Base-by-base conservation (phyloP, 2,113 vertebrate genomes). In the Murina feae region DNA sequence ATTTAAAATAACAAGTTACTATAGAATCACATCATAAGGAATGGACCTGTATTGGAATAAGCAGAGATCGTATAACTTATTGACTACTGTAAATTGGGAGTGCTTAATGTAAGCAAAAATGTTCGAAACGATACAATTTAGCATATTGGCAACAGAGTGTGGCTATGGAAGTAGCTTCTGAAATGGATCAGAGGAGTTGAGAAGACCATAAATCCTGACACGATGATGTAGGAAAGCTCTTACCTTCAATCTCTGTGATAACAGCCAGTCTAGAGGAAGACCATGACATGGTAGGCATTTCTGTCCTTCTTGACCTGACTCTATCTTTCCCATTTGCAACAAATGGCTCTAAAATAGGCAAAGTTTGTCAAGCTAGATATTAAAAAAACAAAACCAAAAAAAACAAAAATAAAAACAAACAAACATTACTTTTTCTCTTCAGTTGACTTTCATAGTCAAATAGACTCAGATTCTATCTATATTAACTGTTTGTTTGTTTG, bases 181-280 rank as follows among this genome's bases (percentile, higher is more conserved):
- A 86, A 72, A 49, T 8, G 16, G n/a, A 47, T 25, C 20, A 21
- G 55, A 85, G 16, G 9, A 55, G 2, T 42, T 69, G 13, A 76
- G 65, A 17, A 76, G 72, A 17, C 28, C 18, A n/a, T 30, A 25
- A 53, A 75, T 2, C 69, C 35, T 55, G 44, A 78, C 17, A 21
- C 4, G 47, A 3, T 58, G 2, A 2, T 44, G 3, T 55, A 28
- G 35, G 20, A 79, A 51, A 1, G 1, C 58, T 84, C 6, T 2
- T 7, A 58, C 2, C 3, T 60, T 44, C 16, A 51, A 0, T 39
- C 0, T 17, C 17, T 17, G 1, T 4, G 4, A 13, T 42, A 39
- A 47, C 6, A 4, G 25, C 12, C 30, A 79, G 39, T 32, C 44
- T 47, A 3, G 2, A 12, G 23, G 12, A 12, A 90, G 4, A 93